phyloP scores from a whole-genome alignment of 2,113 vertebrate species.

The Orientallactaga bullata region DNA sequence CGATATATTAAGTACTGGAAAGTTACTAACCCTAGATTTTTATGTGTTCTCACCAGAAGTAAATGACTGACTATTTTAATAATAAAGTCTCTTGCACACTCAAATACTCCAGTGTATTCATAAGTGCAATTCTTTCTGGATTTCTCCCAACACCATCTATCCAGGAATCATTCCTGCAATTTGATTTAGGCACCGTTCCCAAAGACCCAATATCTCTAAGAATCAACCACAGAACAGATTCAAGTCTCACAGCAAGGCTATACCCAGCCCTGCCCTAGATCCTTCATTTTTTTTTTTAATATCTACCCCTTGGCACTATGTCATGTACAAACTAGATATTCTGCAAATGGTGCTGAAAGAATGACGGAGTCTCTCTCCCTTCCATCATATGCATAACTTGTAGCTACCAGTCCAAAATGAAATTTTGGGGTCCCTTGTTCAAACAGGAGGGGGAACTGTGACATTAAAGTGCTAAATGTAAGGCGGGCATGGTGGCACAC shows the following conservation, averaged over 20 bases:
- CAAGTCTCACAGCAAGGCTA: not conserved
- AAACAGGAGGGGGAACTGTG: not conserved
- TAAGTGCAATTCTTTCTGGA: not conserved
- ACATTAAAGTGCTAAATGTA: not conserved
- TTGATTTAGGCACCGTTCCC: not conserved
- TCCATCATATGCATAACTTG: not conserved
- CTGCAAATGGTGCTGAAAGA: slow-evolving; percentile 7
- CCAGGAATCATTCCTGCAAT: not conserved
- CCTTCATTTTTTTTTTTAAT: not conserved
- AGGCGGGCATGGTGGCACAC: too few relatives aligned
- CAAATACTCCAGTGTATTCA: not conserved
- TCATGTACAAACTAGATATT: not conserved
- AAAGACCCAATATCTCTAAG: not conserved
- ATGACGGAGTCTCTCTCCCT: not conserved
- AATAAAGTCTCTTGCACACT: not conserved
- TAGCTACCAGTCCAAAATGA: not conserved
- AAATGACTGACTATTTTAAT: not conserved
- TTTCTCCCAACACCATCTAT: not conserved
- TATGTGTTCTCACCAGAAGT: not conserved
- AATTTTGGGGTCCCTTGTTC: not conserved
- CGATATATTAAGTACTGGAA: not conserved
- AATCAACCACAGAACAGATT: not conserved
- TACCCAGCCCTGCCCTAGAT: not conserved
- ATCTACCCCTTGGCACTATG: not conserved
- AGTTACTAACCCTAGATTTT: not conserved